These are phyloP conservation scores for Oreocharis arfaki DNA, from an alignment of 2,113 vertebrate genomes.

Conservation along the genomic window DNA sequence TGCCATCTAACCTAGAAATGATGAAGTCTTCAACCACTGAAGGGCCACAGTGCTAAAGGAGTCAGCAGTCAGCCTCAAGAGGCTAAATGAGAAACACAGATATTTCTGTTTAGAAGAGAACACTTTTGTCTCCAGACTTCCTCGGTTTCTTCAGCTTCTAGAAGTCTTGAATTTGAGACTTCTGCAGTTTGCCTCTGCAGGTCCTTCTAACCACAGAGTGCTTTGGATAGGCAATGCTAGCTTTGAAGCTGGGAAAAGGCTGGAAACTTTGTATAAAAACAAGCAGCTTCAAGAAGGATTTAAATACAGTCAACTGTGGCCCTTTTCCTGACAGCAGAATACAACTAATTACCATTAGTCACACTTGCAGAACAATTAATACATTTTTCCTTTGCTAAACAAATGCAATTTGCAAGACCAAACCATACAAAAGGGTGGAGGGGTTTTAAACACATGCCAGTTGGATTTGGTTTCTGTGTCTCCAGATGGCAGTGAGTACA, in stretches of 20 bases:
- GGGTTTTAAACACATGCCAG: constrained; percentile 12
- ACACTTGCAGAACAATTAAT: constrained; percentile 48
- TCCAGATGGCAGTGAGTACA: not conserved
- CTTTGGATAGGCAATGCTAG: not conserved
- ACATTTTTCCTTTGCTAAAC: constrained; percentile 39
- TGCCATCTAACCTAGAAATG: not conserved
- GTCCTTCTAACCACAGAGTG: not conserved
- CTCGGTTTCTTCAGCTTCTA: not conserved
- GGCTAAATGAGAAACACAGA: not conserved
- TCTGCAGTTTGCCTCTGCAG: not conserved
- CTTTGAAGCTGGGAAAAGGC: not conserved
- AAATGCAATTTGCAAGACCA: constrained; percentile 34
- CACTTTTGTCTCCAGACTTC: not conserved
- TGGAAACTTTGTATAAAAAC: not conserved
- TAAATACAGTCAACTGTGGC: not conserved
- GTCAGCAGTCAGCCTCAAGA: not conserved
- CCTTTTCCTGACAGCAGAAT: constrained; percentile 35
- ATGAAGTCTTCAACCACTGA: not conserved
- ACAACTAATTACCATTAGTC: constrained; percentile 28
- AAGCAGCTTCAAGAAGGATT: not conserved
- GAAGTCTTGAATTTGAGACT: not conserved
- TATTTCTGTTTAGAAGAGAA: not conserved
- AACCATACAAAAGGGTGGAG: constrained; percentile 30
- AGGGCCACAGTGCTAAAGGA: not conserved
- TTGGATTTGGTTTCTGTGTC: constrained; percentile 1